Evolutionary conservation across 2,113 vertebrate species (phyloP), one percentile per base, ranked within the genome.

Genomic region (Ia io): DNA sequence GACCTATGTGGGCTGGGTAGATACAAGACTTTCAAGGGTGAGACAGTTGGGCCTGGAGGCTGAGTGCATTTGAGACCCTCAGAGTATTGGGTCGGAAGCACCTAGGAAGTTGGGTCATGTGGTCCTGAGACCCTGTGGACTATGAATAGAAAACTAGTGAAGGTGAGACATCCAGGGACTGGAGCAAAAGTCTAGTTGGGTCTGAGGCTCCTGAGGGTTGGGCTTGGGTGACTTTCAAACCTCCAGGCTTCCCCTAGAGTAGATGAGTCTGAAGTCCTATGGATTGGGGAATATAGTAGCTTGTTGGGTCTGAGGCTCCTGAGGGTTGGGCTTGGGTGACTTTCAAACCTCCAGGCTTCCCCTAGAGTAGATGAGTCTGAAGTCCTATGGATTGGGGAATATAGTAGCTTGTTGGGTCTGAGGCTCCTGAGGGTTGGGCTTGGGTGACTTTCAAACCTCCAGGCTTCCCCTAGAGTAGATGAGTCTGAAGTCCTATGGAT

Each of bases 61-160:
- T 73, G 70, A 79, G 56, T 87, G 8, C n/a, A 69, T 80, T 91
- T 96, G 92, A 95, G 35, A 89, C 18, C 53, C 79, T 96, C 37
- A 23, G 11, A 25, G 18, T 63, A 49, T 73, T 93, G 82, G 82
- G 53, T 77, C 91, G 95, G 32, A 90, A 67, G 85, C 40, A 79
- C 35, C 63, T 83, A 85, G 44, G 32, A 92, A 85, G 78, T 79
- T 42, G 56, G 28, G 70, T 91, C 47, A 67, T 12, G 65, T 95
- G 10, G 9, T 84, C 76, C 84, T 91, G 70, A 91, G 83, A 88
- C 2, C 61, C 22, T 82, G 67, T 77, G 44, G 10, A 3, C 49
- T 89, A 13, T 83, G 20, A 85, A 91, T 73, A 56, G 82, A 91
- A 91, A 42, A 30, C 16, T 82, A 35, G 17, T 59, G 11, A 71